These are phyloP conservation scores for Darevskia nairensis DNA, from an alignment of 2,797 vertebrate genomes.

Conservation along the genomic window DNA sequence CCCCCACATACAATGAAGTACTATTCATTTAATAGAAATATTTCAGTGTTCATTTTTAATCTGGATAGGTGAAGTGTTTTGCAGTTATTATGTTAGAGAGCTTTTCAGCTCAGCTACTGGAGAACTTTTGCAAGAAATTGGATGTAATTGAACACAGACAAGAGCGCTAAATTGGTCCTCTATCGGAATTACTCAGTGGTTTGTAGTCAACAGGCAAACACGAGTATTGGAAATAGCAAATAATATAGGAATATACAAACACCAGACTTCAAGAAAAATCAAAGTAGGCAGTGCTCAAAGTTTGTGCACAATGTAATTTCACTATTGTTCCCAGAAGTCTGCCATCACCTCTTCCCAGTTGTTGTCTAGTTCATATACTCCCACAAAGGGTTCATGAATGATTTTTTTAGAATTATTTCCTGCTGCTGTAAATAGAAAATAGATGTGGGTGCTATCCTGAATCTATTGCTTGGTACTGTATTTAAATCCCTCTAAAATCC, in stretches of 20 bases:
- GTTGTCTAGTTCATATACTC: background rate
- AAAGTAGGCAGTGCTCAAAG: background rate
- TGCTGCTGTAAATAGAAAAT: background rate
- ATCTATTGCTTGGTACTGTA: background rate
- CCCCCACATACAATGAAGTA: conserved; percentile 10
- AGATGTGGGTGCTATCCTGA: background rate
- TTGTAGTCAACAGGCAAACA: background rate
- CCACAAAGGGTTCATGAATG: background rate
- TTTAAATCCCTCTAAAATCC: background rate
- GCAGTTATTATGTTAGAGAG: conserved; percentile 2
- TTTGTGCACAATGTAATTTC: background rate
- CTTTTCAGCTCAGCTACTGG: conserved; percentile 21
- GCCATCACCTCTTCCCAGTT: background rate
- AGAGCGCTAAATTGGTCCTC: conserved; percentile 17
- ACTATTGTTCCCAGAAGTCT: background rate
- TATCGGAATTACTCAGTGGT: background rate
- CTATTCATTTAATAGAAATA: conserved; percentile 15
- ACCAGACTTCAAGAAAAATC: background rate
- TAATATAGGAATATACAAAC: background rate
- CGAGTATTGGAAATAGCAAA: background rate
- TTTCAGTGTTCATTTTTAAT: background rate
- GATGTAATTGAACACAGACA: background rate
- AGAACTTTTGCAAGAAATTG: background rate
- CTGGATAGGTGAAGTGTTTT: conserved; percentile 18
- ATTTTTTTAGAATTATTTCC: background rate